Base-by-base conservation (phyloP, 2,888 invertebrate species). In the Andrena marginata region DNA sequence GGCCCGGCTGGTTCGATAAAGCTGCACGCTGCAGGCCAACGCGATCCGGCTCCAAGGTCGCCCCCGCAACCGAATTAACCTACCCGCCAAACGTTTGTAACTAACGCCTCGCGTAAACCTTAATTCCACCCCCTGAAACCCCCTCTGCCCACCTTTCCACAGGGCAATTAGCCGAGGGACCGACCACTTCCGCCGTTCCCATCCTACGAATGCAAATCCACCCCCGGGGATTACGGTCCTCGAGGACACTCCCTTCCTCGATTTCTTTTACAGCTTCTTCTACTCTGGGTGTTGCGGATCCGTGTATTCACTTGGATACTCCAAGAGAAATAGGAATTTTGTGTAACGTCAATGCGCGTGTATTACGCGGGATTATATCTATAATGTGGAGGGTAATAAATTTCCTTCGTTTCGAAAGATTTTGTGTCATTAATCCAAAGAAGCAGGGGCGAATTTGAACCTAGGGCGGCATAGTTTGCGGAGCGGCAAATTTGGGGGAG, bases 1-100 rank as follows among this genome's bases (percentile, higher is more conserved):
- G 91, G 91, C 90, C 91, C 90, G 90, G 91, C 88, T 85, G 89
- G 92, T 92, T 93, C 93, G 91, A 93, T 93, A 92, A 87, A 92
- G 92, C 92, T 85, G 56, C 80, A 80, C 84, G 87, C 84, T 89
- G 88, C 88, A 87, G 87, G 85, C 87, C 85, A 85, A 89, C 84
- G 83, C 87, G 79, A 85, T 82, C 81, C 72, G 49, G 74, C 77
- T 72, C 85, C 90, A 92, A 91, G 91, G 92, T 90, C 90, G 81
- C 62, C n/a, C 84, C 20, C 84, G 74, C 87, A 89, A 87, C 77
- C 77, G 72, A 88, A 86, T 90, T 84, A 88, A 79, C 77, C 75
- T 81, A 84, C 42, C 75, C 80, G 42, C 23, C 54, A 78, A 77
- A 78, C 67, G 71, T n/a, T 73, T 20, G 20, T 70, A 48, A 68